phyloP scores from a whole-genome alignment of 2,888 invertebrate species.

The Enchytraeus crypticus region DNA sequence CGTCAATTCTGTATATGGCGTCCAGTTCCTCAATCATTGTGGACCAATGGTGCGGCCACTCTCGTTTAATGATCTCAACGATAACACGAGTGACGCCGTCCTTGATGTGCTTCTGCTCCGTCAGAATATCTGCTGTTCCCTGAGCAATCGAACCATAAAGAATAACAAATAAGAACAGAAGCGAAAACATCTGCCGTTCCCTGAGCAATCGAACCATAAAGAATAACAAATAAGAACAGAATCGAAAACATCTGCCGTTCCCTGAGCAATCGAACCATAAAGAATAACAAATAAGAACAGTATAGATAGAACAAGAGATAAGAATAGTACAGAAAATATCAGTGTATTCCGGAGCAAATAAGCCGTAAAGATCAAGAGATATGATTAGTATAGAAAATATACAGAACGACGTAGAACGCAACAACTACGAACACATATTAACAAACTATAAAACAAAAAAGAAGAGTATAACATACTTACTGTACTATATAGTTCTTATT shows the following conservation, averaged over 20 bases:
- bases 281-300: not conserved
- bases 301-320: conserved; percentile 53
- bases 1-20: conserved; percentile 70
- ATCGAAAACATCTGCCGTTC: conserved; percentile 56
- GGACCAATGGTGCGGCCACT: conserved; percentile 97
- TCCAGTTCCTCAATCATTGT: conserved; percentile 72
- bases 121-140: conserved; percentile 68
- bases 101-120: conserved; percentile 53
- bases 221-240: not conserved
- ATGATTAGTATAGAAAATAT: too few relatives aligned
- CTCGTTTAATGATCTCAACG: conserved; percentile 90
- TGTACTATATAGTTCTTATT: too few relatives aligned
- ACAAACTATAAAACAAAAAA: too few relatives aligned
- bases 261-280: conserved; percentile 47
- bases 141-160: conserved; percentile 34
- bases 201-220: conserved; percentile 36
- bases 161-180: not conserved
- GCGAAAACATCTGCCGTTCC: conserved; percentile 57
- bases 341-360: not conserved
- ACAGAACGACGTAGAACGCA: too few relatives aligned
- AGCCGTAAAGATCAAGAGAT: not conserved
- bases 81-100: conserved; percentile 64
- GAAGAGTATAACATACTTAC: too few relatives aligned
- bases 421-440: too few relatives aligned
- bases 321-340: conserved; percentile 51